Percentiles rank a stretch among this genome's conserved stretches.
Evolutionary conservation across 2,888 invertebrate genomes (phyloP).

Genomic region (Diplolepis rosae): DNA sequence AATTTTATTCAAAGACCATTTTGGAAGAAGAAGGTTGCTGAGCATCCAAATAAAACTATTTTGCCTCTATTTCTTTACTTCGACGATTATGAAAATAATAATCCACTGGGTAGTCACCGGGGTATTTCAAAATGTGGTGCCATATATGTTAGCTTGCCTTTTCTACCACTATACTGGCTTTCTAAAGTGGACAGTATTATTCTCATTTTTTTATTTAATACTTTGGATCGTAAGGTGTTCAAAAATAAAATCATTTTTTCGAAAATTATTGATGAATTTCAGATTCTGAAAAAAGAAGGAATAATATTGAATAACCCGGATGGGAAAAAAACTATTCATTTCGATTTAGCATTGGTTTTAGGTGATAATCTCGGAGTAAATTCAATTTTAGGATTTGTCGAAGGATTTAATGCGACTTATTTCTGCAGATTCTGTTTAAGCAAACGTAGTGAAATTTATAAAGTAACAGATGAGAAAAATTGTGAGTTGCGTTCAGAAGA

Average conservation of each 20-base stretch:
- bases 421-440: slow-evolving; percentile 48
- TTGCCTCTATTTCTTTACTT: slow-evolving; percentile 31
- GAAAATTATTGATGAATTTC: slow-evolving; percentile 42
- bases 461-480: slow-evolving; percentile 28
- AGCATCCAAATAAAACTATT: background rate
- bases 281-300: slow-evolving; percentile 34
- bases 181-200: slow-evolving; percentile 44
- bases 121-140: slow-evolving; percentile 44
- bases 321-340: slow-evolving; percentile 37
- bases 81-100: no score
- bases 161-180: slow-evolving; percentile 36
- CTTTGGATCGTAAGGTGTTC: slow-evolving; percentile 36
- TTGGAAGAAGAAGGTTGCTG: slow-evolving; percentile 34
- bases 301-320: slow-evolving; percentile 25
- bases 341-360: slow-evolving; percentile 38
- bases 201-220: slow-evolving; percentile 39
- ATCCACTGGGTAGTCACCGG: no score
- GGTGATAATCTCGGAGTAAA: slow-evolving; percentile 49
- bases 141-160: slow-evolving; percentile 39
- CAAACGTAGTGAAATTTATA: slow-evolving; percentile 29
- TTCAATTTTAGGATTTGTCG: slow-evolving; percentile 42
- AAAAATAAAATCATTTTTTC: slow-evolving; percentile 37
- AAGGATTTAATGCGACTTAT: slow-evolving; percentile 40
- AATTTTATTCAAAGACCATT: slow-evolving; percentile 42
- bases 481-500: slow-evolving; percentile 29